Evolutionary conservation across 2,888 invertebrate genomes (phyloP).

Genomic region (Artemia sp.): DNA sequence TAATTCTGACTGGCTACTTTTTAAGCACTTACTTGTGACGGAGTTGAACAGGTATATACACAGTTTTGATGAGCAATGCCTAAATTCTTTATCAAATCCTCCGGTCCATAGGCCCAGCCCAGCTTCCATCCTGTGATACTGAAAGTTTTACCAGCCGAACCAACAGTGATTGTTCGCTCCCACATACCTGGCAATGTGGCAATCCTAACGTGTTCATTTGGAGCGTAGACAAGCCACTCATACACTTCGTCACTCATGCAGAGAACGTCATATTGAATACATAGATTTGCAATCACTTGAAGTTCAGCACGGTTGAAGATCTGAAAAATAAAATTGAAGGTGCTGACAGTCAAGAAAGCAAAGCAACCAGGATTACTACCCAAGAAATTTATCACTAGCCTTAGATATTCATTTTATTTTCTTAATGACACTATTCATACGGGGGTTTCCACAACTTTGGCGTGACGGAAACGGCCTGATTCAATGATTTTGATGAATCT

Average conservation of each 20-base stretch:
- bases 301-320: conserved; percentile 28
- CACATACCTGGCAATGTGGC: conserved; percentile 91
- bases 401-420: background rate
- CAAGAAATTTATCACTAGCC: background rate
- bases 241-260: conserved; percentile 95
- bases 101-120: conserved; percentile 90
- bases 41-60: conserved; percentile 76
- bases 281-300: conserved; percentile 55
- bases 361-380: background rate
- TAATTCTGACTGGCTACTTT: too few relatives aligned
- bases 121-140: conserved; percentile 93
- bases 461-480: too few relatives aligned
- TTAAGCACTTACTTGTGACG: conserved; percentile 45
- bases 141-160: conserved; percentile 95
- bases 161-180: conserved; percentile 92
- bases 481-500: too few relatives aligned
- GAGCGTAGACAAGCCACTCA: conserved; percentile 84
- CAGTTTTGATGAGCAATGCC: conserved; percentile 85
- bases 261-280: conserved; percentile 76
- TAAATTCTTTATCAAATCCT: conserved; percentile 55
- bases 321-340: background rate
- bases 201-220: conserved; percentile 68
- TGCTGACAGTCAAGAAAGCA: background rate
- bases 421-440: too few relatives aligned
- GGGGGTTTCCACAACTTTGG: too few relatives aligned